phyloP scores from a whole-genome alignment of 1,140 invertebrate species.

The Mamestra configurata region DNA sequence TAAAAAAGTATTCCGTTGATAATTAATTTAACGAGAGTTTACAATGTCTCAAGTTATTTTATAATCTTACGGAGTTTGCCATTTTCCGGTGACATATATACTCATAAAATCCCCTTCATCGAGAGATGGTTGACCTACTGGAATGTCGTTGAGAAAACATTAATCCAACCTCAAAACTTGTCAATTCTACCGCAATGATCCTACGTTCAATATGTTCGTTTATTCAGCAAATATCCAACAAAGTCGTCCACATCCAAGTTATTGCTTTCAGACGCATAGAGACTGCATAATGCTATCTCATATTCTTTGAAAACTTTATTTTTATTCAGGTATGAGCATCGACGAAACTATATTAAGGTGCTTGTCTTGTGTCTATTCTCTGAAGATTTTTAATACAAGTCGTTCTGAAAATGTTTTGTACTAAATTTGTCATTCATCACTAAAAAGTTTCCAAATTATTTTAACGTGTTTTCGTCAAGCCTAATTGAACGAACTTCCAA shows the following conservation, averaged over 20 bases:
- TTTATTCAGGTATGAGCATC: not conserved
- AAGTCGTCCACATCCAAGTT: slow-evolving; percentile 3
- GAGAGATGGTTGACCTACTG: too few relatives aligned
- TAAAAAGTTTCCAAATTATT: too few relatives aligned
- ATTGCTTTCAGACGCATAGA: slow-evolving; percentile 17
- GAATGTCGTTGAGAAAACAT: not conserved
- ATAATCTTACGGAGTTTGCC: too few relatives aligned
- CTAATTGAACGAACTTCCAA: too few relatives aligned
- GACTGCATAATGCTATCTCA: slow-evolving; percentile 5
- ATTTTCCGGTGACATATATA: too few relatives aligned
- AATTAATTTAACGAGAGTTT: too few relatives aligned
- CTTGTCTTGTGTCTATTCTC: not conserved
- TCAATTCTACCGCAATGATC: not conserved
- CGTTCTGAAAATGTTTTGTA: not conserved
- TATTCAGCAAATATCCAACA: slow-evolving; percentile 25
- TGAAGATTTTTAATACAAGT: not conserved
- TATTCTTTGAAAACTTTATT: slow-evolving; percentile 7
- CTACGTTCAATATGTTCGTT: not conserved
- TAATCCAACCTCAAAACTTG: not conserved
- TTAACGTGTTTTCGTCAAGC: too few relatives aligned
- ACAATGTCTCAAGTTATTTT: too few relatives aligned
- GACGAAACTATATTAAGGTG: not conserved
- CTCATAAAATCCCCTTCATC: too few relatives aligned
- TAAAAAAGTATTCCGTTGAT: too few relatives aligned
- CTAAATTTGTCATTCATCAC: too few relatives aligned